A percentile compares a stretch with the other conserved stretches of the same genome.
phyloP scores from a whole-genome alignment of 2,113 vertebrate species.

The Tinamus guttatus region DNA sequence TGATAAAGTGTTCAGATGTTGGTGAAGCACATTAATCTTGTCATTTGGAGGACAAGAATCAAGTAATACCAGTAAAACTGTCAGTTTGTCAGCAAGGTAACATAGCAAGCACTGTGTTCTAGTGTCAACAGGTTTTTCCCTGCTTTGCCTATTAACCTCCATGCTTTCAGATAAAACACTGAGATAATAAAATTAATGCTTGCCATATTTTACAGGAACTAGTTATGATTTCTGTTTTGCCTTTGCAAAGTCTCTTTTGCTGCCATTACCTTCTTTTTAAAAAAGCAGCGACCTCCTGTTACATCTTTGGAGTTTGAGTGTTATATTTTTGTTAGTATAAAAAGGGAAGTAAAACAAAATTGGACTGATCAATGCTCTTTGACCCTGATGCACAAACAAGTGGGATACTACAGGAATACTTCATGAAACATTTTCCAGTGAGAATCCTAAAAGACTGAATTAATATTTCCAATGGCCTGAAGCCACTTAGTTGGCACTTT shows the following conservation, averaged over 20 bases:
- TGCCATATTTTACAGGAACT: not conserved
- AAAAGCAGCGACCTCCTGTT: not conserved
- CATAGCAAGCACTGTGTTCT: not conserved
- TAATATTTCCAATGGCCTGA: not conserved
- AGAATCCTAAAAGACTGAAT: not conserved
- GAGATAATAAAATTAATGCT: not conserved
- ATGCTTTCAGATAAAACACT: not conserved
- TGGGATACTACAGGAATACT: not conserved
- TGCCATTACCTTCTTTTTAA: not conserved
- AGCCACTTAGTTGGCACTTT: not conserved
- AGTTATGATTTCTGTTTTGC: not conserved
- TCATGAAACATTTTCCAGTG: not conserved
- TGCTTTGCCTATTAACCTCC: not conserved
- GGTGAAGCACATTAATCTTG: not conserved
- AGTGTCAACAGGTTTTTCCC: not conserved
- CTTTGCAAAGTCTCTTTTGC: not conserved
- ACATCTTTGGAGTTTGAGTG: not conserved
- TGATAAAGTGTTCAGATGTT: not conserved
- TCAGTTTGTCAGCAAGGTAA: not conserved
- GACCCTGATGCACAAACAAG: not conserved
- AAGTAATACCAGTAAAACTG: not conserved
- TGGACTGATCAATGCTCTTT: not conserved
- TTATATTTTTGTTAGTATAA: not conserved
- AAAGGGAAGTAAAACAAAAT: not conserved
- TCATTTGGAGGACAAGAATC: not conserved